Evolutionary conservation across 2,888 invertebrate genomes (phyloP), one percentile per base, ranked within the genome.

Genomic region (Panzeria rudis): DNA sequence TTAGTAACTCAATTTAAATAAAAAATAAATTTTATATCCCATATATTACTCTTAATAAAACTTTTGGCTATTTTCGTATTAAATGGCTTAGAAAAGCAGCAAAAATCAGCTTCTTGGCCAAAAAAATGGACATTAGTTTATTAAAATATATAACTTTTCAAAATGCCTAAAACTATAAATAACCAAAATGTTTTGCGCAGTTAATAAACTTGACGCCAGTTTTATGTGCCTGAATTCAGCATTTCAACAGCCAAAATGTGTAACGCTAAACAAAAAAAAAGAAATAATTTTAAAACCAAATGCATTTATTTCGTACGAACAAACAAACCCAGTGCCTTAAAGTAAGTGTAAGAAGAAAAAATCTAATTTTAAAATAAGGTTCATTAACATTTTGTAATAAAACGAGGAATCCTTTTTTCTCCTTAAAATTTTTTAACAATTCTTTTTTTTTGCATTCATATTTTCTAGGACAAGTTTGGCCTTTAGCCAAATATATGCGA

Each of bases 141-240:
- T 38, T 17, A 13, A 52, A 29, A 5, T 5, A 25, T 9, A 47
- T 8, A n/a, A 17, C 2, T 59, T 59, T 32, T 38, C 15, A 68
- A 56, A 20, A 38, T 50, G 23, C 38, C 5, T 59, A 6, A 25
- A 77, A 25, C 77, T 17, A 69, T 52, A 80, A 72, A 69, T 61
- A 61, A 62, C 13, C 56, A 20, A 41, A 47, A 29, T 54, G 47
- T 5, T 15, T 29, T 38, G 61, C 3, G 61, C 78, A 78, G 73
- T 85, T 85, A 85, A 85, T 78, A 85, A 81, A 82, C 54, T 47
- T 78, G 84, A 82, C 84, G 84, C 84, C 84, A 85, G 25, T 64
- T 71, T 73, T 50, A 61, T 84, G 62, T 69, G 79, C 56, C 56
- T 15, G 35, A 35, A 35, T 29, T 17, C 6, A n/a, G n/a, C n/a